A percentile compares a stretch with the other conserved stretches of the same genome.
phyloP scores from a whole-genome alignment of 2,888 invertebrate species.

The Tetragonula carbonaria region DNA sequence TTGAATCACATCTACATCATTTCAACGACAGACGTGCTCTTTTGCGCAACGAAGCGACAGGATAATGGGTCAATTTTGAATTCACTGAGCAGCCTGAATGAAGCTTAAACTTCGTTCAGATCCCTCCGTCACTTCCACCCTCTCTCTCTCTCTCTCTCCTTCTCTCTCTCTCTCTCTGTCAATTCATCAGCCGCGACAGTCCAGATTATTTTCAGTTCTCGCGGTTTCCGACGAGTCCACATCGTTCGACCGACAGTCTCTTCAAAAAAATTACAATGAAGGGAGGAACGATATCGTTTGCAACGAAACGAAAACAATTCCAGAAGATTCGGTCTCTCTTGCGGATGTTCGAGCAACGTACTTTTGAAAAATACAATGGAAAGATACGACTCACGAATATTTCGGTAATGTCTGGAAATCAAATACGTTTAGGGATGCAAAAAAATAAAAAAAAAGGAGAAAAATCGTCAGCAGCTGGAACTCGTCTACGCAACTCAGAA shows the following conservation, averaged over 20 bases:
- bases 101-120: constrained; percentile 47
- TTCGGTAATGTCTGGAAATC: constrained; percentile 5
- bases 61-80: constrained; percentile 60
- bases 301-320: neutral
- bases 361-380: neutral
- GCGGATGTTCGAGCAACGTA: neutral
- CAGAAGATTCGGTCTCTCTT: neutral
- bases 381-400: neutral
- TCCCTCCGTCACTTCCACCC: neutral
- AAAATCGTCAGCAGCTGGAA: constrained; percentile 50
- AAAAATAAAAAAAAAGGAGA: neutral
- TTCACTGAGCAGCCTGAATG: constrained; percentile 63
- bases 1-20: constrained; percentile 37
- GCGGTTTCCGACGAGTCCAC: constrained; percentile 1
- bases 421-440: neutral
- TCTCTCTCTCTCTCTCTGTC: neutral
- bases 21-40: constrained; percentile 40
- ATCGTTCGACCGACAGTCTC: neutral
- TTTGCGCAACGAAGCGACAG: constrained; percentile 39
- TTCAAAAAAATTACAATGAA: constrained; percentile 23
- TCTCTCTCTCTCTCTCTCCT: constrained; percentile 20
- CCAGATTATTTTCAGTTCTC: constrained; percentile 17
- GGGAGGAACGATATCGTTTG: constrained; percentile 12
- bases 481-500: constrained; percentile 52
- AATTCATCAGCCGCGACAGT: neutral